These are phyloP conservation scores for Thecocarcelia acutangulata DNA, from an alignment of 2,888 invertebrate genomes.

Conservation along the genomic window DNA sequence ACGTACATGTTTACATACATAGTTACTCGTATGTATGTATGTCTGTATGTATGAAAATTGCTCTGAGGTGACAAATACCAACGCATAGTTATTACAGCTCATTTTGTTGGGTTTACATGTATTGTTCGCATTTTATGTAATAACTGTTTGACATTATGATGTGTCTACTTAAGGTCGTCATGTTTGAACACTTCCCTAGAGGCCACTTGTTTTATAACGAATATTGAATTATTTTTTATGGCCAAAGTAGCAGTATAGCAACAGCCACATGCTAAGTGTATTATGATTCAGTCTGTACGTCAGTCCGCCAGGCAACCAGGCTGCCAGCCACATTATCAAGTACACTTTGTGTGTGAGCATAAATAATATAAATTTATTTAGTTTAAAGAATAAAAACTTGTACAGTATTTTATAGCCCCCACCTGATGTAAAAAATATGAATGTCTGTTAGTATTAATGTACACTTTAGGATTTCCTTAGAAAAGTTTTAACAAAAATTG, in stretches of 20 bases:
- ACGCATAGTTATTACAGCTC: conserved; percentile 47
- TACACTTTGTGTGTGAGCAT: conserved; percentile 49
- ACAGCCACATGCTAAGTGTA: conserved; percentile 8
- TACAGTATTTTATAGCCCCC: neutral
- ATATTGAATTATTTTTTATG: conserved; percentile 64
- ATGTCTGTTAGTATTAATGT: no score
- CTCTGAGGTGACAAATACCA: conserved; percentile 65
- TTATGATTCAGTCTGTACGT: neutral
- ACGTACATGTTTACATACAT: no score
- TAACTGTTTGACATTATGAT: conserved; percentile 61
- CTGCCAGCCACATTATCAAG: conserved; percentile 23
- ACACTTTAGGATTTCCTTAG: no score
- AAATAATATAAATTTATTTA: conserved; percentile 43
- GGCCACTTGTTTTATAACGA: conserved; percentile 64
- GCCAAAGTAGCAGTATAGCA: conserved; percentile 1
- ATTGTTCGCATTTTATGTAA: conserved; percentile 55
- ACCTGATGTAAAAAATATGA: neutral
- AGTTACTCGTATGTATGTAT: neutral
- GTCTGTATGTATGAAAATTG: neutral
- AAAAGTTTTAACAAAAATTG: no score
- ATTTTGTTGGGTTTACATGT: conserved; percentile 13
- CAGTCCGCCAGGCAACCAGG: neutral
- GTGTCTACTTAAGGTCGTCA: conserved; percentile 64
- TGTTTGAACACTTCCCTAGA: conserved; percentile 62
- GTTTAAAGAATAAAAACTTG: conserved; percentile 1